A percentile compares a stretch with the other conserved stretches of the same genome.
These are phyloP conservation scores for Drosophila histrio DNA, from an alignment of 2,888 invertebrate genomes.

Conservation along the genomic window DNA sequence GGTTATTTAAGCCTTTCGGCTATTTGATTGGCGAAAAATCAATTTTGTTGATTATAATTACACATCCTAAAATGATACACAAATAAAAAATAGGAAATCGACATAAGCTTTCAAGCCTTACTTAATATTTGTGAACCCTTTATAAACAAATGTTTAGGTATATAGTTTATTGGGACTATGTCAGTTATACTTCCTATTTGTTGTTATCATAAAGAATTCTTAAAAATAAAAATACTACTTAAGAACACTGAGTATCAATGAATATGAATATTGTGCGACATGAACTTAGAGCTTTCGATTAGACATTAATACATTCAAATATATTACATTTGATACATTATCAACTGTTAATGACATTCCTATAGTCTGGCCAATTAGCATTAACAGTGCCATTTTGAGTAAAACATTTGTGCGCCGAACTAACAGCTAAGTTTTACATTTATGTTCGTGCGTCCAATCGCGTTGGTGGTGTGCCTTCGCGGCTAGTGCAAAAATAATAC, in stretches of 20 bases:
- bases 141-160: background rate
- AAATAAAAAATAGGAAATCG: background rate
- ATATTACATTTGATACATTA: background rate
- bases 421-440: conserved; percentile 35
- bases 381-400: conserved; percentile 53
- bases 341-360: conserved; percentile 16
- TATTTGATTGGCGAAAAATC: conserved; percentile 34
- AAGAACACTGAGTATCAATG: background rate
- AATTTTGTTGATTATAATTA: conserved; percentile 16
- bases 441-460: conserved; percentile 42
- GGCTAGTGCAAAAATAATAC: conserved; percentile 15
- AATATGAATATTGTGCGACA: background rate
- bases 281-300: too few species aligned
- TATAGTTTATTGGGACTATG: background rate
- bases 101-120: background rate
- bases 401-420: conserved; percentile 8
- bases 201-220: background rate
- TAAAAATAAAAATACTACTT: background rate
- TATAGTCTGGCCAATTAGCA: conserved; percentile 29
- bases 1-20: conserved; percentile 3
- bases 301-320: background rate
- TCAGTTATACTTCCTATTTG: background rate
- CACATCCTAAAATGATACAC: background rate
- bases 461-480: conserved; percentile 42
- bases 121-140: background rate